These are phyloP conservation scores for Otis tarda DNA, from an alignment of 2,113 vertebrate genomes.

Conservation along the genomic window DNA sequence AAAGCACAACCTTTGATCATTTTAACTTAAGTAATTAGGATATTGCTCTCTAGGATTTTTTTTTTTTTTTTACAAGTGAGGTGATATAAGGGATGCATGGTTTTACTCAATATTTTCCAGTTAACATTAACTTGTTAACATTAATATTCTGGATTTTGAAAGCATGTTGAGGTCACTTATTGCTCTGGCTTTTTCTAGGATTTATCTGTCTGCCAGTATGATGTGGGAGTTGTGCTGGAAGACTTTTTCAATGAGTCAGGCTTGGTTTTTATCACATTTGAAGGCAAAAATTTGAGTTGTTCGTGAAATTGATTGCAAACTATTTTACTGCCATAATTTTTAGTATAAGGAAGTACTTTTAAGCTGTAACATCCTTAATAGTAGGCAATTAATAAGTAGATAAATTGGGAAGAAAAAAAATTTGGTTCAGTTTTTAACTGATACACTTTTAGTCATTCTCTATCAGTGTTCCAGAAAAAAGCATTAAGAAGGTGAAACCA, in stretches of 20 bases:
- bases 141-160: background rate
- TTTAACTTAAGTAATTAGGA: background rate
- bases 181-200: background rate
- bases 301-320: constrained; percentile 34
- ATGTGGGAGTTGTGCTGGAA: background rate
- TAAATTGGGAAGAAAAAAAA: background rate
- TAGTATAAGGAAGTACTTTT: background rate
- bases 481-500: background rate
- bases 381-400: constrained; percentile 34
- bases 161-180: background rate
- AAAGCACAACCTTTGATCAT: background rate
- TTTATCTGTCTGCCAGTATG: constrained; percentile 3
- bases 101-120: background rate
- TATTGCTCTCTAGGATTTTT: background rate
- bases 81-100: background rate
- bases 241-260: constrained; percentile 3
- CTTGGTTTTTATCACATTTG: background rate
- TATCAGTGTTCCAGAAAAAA: constrained; percentile 15
- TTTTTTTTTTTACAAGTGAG: background rate
- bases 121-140: background rate
- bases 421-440: background rate
- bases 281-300: background rate
- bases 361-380: constrained; percentile 4
- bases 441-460: background rate
- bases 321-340: constrained; percentile 20